These are phyloP conservation scores for Mya arenaria DNA, from an alignment of 1,140 invertebrate species.

Conservation along the genomic window DNA sequence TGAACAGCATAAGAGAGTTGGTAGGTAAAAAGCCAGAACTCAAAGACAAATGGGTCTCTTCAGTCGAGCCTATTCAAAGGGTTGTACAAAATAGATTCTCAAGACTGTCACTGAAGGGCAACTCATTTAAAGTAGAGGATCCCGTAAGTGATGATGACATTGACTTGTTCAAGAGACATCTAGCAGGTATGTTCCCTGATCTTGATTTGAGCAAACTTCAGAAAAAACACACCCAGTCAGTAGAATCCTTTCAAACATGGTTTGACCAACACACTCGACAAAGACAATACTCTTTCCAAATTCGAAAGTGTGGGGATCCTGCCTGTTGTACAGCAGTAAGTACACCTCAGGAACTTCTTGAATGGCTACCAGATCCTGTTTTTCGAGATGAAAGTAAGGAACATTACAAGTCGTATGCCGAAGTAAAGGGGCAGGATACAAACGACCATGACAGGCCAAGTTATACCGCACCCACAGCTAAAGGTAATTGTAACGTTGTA, in stretches of 20 bases:
- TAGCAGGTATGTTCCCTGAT: neutral
- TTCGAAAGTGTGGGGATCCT: conserved; percentile 22
- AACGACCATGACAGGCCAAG: conserved; percentile 1
- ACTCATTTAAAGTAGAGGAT: neutral
- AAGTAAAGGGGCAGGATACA: neutral
- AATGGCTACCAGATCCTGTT: conserved; percentile 46
- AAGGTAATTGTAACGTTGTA: conserved; percentile 10
- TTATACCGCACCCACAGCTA: neutral
- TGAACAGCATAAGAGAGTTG: neutral
- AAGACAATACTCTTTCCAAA: too few species aligned
- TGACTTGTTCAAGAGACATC: neutral
- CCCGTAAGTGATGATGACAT: neutral
- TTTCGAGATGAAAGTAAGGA: neutral
- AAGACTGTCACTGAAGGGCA: neutral
- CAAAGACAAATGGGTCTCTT: neutral
- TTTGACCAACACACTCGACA: too few species aligned
- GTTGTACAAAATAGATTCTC: neutral
- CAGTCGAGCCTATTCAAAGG: neutral
- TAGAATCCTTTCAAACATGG: too few species aligned
- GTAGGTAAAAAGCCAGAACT: neutral
- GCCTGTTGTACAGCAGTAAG: conserved; percentile 3
- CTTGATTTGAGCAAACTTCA: neutral
- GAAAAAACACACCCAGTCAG: neutral
- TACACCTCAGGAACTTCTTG: neutral
- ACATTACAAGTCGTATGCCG: conserved; percentile 2